Percentiles rank a stretch among this genome's conserved stretches.
Evolutionary conservation across 2,113 vertebrate genomes (phyloP).

Genomic region (Lycaon pictus): DNA sequence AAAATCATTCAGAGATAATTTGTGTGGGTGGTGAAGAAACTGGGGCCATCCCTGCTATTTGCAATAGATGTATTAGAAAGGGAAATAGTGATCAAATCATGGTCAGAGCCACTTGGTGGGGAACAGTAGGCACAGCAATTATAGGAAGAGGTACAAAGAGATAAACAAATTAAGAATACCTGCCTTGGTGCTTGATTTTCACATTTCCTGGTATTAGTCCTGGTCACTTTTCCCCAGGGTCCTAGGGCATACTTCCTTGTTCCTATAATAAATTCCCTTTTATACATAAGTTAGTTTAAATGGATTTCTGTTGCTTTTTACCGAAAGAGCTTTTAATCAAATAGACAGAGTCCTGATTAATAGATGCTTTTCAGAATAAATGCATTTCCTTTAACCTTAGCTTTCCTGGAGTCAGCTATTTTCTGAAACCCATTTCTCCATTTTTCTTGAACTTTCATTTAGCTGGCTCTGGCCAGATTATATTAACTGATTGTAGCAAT

Average conservation of each 20-base stretch:
- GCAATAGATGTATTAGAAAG: background rate
- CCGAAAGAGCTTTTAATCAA: conserved; percentile 78
- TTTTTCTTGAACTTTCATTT: conserved; percentile 72
- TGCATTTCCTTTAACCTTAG: conserved; percentile 74
- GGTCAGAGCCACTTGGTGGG: background rate
- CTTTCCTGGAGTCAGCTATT: conserved; percentile 78
- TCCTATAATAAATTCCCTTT: conserved; percentile 73
- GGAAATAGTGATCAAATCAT: background rate
- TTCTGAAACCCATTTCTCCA: conserved; percentile 69
- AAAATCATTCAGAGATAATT: background rate
- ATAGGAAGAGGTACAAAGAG: background rate
- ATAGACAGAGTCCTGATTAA: conserved; percentile 79
- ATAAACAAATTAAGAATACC: background rate
- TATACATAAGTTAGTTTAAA: conserved; percentile 72
- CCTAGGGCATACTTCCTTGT: background rate
- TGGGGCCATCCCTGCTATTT: background rate
- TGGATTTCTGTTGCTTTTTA: conserved; percentile 80
- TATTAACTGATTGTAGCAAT: conserved; percentile 60
- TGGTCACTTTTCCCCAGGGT: background rate
- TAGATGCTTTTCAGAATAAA: conserved; percentile 80
- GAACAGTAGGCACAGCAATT: background rate
- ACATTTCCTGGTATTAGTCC: background rate
- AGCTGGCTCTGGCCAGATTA: conserved; percentile 52
- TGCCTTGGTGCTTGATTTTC: background rate
- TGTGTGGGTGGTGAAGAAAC: background rate